Base-by-base conservation (phyloP, 2,113 vertebrate species). In the Myxocyprinus asiaticus region DNA sequence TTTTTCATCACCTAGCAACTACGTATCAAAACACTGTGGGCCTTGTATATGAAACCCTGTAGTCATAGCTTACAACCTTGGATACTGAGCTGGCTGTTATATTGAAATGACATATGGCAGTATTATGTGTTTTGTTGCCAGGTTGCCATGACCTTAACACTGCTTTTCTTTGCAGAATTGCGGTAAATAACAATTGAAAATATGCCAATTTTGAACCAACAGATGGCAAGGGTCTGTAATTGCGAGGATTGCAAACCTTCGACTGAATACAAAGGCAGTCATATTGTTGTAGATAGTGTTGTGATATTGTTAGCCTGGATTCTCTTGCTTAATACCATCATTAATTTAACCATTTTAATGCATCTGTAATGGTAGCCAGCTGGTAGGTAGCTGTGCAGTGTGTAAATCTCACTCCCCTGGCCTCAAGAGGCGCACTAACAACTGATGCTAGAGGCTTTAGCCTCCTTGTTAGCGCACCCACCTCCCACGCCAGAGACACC, bases 91-190 rank as follows among this genome's bases (percentile, higher is more conserved):
- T 67, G 78, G 47, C 67, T 80, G 78, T 61, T 66, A 77, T 58
- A 64, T 64, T 78, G 63, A 63, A 74, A 74, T 68, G 68, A 74
- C 68, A 81, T 59, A 76, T 81, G 71, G 71, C 56, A 68, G 7
- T 68, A 61, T 77, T 77, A 77, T 80, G 53, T 80, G 78, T 83
- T 80, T 48, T 45, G 11, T 48, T 76, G 50, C 67, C 77, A 76
- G 74, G 44, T 71, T 71, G 65, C 45, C 66, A 22, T 66, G 67
- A 80, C 73, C 77, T 83, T 79, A 65, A 55, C 48, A 8, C 55
- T 80, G 68, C 65, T 50, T 70, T 45, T 67, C 58, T 3, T 80
- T 80, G 67, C 78, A 51, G 42, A 59, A 61, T 53, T 71, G 45
- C 62, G 12, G 33, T 70, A 59, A 55, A 58, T 67, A 66, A 63